Conservation (phyloP, 2,113 vertebrate genomes). For the Scopus umbretta region DNA sequence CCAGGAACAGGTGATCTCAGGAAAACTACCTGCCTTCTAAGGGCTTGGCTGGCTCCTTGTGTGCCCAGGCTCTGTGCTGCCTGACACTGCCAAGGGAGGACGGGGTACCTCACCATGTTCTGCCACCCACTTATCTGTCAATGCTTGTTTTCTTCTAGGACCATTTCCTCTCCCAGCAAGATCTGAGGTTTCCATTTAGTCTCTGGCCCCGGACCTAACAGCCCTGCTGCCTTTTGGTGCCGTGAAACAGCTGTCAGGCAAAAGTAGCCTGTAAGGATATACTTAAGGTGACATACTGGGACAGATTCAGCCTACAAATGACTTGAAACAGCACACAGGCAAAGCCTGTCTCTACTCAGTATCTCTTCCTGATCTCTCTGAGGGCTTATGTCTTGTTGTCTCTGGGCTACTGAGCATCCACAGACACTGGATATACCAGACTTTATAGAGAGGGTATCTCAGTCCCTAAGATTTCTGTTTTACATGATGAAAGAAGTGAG, state of each 20-base stretch:
- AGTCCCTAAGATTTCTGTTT: rapidly evolving
- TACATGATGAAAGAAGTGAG: rapidly evolving
- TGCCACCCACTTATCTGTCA: background rate
- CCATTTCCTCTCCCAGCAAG: background rate
- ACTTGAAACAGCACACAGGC: background rate
- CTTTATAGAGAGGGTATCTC: rapidly evolving
- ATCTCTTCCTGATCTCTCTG: background rate
- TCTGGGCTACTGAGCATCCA: background rate
- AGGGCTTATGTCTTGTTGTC: background rate
- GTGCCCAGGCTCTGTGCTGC: background rate
- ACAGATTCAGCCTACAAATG: background rate
- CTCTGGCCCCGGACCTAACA: background rate
- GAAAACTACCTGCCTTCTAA: background rate
- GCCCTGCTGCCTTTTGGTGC: background rate
- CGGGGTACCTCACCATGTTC: background rate
- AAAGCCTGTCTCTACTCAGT: background rate
- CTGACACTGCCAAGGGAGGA: background rate
- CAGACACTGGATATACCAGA: background rate
- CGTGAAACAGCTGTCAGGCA: background rate
- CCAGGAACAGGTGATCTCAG: background rate
- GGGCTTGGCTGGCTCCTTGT: background rate
- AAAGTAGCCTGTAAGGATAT: background rate
- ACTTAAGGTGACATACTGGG: background rate
- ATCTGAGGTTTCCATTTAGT: background rate
- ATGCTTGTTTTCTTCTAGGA: background rate